Evolutionary conservation across 2,888 invertebrate species (phyloP), one percentile per base, ranked within the genome.

Genomic region (Eupithecia subfuscata): DNA sequence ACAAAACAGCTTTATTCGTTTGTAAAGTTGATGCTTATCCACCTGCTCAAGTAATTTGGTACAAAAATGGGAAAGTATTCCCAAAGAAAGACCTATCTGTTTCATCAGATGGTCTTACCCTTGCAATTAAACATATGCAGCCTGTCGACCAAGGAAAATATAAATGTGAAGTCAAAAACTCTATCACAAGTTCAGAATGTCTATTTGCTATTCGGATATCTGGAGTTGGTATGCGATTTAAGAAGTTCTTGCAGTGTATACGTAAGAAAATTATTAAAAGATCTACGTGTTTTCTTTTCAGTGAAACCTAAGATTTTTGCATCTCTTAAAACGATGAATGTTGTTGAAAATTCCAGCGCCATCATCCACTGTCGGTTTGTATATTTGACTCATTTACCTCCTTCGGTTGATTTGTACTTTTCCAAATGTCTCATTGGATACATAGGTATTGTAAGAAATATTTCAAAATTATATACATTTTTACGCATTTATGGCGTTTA

Each of bases 11-110:
- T 18, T 14, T 34, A 5, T 69, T 76, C 18, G 0, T 5, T 22
- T 76, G 76, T 73, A 64, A 73, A n/a, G 69, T 64, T 16, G 67
- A 76, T 11, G 73, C 76, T 30, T 73, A 52, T 52, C 76, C 76
- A 34, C 52, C 71, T 56, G 76, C 72, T 52, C 43, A 73, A 40
- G 60, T 73, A 11, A 68, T 68, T 34, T 76, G 76, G 76, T 76
- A 64, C 14, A 76, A 69, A 71, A 64, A 73, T 43, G 71, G 22
- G 30, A 25, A 16, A 14, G 25, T 68, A 12, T 63, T 71, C 43
- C 7, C 48, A 43, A 70, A 76, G 25, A 30, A 63, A 25, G 45
- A 73, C 22, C 16, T 63, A 16, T 67, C 56, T n/a, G 68, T 73
- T 40, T 70, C 75, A 6, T 48, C 73, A 48, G 75, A 73, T 40